Conservation (phyloP, 2,888 invertebrate genomes). For the Chelonus formosanus region DNA sequence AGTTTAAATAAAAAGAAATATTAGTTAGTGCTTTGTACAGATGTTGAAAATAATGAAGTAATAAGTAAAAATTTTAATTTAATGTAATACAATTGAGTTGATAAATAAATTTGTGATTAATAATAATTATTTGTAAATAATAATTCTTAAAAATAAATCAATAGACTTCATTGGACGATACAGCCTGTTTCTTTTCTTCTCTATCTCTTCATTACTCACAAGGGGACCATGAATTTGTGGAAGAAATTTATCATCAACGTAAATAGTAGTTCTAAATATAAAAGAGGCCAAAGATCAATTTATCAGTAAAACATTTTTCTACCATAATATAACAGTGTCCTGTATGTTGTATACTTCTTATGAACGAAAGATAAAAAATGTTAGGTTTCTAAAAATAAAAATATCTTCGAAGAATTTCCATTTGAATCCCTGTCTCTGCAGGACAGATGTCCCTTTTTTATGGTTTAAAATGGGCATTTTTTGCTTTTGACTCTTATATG, state of each 20-base stretch:
- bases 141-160: too few relatives aligned
- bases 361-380: not conserved
- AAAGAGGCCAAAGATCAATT: conserved; percentile 46
- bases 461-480: not conserved
- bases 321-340: not conserved
- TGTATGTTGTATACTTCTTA: not conserved
- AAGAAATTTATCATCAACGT: conserved; percentile 20
- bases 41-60: too few relatives aligned
- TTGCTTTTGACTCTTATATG: conserved; percentile 19
- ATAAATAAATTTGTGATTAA: too few relatives aligned
- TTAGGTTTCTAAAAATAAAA: not conserved
- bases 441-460: too few relatives aligned
- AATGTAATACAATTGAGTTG: too few relatives aligned
- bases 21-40: too few relatives aligned
- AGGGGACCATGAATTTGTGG: not conserved
- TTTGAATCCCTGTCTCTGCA: too few relatives aligned
- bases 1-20: too few relatives aligned
- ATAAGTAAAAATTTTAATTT: too few relatives aligned
- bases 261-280: conserved; percentile 38
- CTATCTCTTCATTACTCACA: not conserved
- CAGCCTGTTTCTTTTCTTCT: conserved; percentile 3
- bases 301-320: conserved; percentile 39
- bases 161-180: too few relatives aligned
- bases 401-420: not conserved
- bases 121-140: too few relatives aligned